These are phyloP conservation scores for Denticeps clupeoides DNA, from an alignment of 2,797 vertebrate species.

Conservation along the genomic window DNA sequence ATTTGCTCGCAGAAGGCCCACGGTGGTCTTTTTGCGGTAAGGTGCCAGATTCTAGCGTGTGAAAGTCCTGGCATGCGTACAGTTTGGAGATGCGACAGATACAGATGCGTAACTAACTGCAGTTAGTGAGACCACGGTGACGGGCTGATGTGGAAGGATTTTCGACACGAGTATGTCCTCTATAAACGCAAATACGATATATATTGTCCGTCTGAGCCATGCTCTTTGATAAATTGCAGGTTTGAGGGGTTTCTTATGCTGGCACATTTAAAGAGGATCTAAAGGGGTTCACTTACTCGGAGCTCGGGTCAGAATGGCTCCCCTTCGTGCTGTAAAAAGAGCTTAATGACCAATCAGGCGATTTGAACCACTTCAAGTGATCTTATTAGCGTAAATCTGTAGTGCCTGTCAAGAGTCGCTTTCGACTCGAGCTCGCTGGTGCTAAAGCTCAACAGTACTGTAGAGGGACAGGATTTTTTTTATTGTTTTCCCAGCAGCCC, in stretches of 20 bases:
- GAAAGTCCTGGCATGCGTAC: too few species aligned
- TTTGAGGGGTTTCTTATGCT: neutral
- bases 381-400: neutral
- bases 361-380: slow-evolving; percentile 9
- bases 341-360: neutral
- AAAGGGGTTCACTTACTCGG: neutral
- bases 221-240: neutral
- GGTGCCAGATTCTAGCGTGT: too few species aligned
- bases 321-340: neutral
- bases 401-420: neutral
- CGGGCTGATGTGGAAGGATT: too few species aligned
- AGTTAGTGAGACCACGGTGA: too few species aligned
- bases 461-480: neutral
- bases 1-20: too few species aligned
- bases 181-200: too few species aligned
- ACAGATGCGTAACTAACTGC: too few species aligned
- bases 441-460: neutral
- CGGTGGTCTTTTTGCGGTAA: too few species aligned
- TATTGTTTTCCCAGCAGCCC: slow-evolving; percentile 1
- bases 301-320: neutral
- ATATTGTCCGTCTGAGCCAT: too few species aligned
- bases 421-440: neutral
- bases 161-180: too few species aligned
- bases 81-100: too few species aligned
- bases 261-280: neutral